These are phyloP conservation scores for Chanos chanos DNA, from an alignment of 2,797 vertebrate genomes.

Conservation along the genomic window DNA sequence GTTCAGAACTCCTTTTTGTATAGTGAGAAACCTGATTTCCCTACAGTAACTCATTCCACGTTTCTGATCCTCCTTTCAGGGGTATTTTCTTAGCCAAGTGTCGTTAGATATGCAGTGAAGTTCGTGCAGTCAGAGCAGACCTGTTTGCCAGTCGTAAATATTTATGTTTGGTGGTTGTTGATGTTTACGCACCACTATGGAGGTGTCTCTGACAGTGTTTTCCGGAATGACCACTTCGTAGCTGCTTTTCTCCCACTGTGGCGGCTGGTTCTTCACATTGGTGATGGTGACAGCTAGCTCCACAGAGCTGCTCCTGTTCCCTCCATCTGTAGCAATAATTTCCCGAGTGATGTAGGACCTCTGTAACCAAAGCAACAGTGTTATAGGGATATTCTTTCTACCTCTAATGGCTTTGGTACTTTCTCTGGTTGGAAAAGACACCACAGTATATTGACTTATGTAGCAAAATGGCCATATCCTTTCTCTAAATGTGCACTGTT, in stretches of 20 bases:
- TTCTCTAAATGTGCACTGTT: too few relatives aligned
- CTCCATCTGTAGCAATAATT: slow-evolving; percentile 79
- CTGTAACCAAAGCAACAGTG: slow-evolving; percentile 53
- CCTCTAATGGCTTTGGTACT: neutral
- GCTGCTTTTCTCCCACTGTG: slow-evolving; percentile 81
- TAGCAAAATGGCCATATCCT: too few relatives aligned
- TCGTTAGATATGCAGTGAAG: too few relatives aligned
- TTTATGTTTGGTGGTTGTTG: neutral
- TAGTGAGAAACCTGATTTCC: too few relatives aligned
- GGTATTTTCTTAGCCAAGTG: too few relatives aligned
- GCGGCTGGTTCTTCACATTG: slow-evolving; percentile 82
- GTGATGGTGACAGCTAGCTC: slow-evolving; percentile 79
- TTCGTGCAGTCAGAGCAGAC: too few relatives aligned
- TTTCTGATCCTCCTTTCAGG: neutral
- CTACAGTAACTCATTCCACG: too few relatives aligned
- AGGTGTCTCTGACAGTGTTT: slow-evolving; percentile 74
- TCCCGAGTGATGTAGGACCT: slow-evolving; percentile 78
- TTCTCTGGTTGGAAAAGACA: too few relatives aligned
- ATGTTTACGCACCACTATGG: slow-evolving; percentile 74
- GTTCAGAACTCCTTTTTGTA: too few relatives aligned
- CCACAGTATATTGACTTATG: too few relatives aligned
- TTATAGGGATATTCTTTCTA: neutral
- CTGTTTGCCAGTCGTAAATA: neutral
- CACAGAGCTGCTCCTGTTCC: slow-evolving; percentile 79
- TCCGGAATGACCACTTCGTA: slow-evolving; percentile 80